phyloP scores from a whole-genome alignment of 2,888 invertebrate species.

The Phengaris alcon region DNA sequence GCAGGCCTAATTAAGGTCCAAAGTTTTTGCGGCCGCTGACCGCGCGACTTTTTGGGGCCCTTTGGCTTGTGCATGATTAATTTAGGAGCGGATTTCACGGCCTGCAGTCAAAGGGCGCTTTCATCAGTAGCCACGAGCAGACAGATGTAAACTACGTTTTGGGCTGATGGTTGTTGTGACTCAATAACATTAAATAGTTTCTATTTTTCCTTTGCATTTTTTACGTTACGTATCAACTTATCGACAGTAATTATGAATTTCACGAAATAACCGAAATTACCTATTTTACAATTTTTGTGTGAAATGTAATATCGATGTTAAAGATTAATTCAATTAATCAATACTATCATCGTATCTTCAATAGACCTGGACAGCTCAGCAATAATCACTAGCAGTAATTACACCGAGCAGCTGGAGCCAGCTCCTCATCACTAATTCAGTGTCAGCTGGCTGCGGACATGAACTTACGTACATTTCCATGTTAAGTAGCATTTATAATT shows the following conservation, averaged over 20 bases:
- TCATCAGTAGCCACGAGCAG: neutral
- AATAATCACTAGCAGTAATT: neutral
- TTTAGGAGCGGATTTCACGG: constrained; percentile 47
- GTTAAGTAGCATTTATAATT: no score
- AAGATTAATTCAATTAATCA: neutral
- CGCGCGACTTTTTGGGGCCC: constrained; percentile 47
- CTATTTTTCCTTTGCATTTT: no score
- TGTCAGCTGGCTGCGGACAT: neutral
- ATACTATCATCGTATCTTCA: neutral
- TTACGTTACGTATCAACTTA: no score
- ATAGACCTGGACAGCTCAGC: neutral
- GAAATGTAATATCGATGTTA: neutral
- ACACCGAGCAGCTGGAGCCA: neutral
- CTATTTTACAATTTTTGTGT: neutral
- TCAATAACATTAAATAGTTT: no score
- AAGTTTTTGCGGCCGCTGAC: constrained; percentile 61
- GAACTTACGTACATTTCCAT: neutral
- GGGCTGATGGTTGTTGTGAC: no score
- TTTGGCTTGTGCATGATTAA: constrained; percentile 56
- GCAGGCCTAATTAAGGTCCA: constrained; percentile 72
- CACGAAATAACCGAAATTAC: neutral
- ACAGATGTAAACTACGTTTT: neutral
- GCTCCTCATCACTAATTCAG: constrained; percentile 3
- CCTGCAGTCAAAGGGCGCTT: constrained; percentile 32
- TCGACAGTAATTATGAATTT: neutral